These are phyloP conservation scores for Buceros bicornis DNA, from an alignment of 2,797 vertebrate species.

Conservation along the genomic window DNA sequence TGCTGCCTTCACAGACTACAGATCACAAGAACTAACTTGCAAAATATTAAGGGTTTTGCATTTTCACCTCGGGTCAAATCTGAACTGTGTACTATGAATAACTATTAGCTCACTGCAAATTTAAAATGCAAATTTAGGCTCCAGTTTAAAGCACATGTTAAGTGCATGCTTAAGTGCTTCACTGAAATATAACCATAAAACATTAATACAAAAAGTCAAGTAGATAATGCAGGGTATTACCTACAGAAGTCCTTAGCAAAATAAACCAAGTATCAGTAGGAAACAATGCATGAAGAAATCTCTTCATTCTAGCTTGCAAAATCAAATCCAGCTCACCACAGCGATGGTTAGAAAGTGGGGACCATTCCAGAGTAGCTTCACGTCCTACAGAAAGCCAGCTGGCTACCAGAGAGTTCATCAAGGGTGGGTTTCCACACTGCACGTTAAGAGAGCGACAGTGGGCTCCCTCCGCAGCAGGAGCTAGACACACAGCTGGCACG, in stretches of 20 bases:
- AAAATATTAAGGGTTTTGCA: constrained; percentile 47
- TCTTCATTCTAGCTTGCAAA: background rate
- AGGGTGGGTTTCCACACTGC: background rate
- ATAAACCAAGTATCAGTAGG: constrained; percentile 8
- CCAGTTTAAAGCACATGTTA: constrained; percentile 64
- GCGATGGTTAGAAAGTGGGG: background rate
- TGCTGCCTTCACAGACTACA: constrained; percentile 62
- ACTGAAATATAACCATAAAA: constrained; percentile 45
- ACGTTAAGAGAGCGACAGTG: rapidly evolving
- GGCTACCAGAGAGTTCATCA: background rate
- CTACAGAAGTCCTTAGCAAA: constrained; percentile 31
- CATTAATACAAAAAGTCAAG: constrained; percentile 44
- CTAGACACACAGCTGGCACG: background rate
- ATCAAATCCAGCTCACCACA: background rate
- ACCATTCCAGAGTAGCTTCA: background rate
- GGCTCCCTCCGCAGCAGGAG: background rate
- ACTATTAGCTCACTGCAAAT: constrained; percentile 48
- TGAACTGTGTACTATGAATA: constrained; percentile 43
- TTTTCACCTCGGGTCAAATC: constrained; percentile 49
- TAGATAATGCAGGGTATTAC: constrained; percentile 36
- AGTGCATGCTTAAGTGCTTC: constrained; percentile 61
- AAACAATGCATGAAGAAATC: background rate
- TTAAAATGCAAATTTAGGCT: constrained; percentile 51
- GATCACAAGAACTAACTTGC: constrained; percentile 57
- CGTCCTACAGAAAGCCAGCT: background rate